These are phyloP conservation scores for Palythoa grandiflora DNA, from an alignment of 92 coral and sea anemone species.

Conservation along the genomic window DNA sequence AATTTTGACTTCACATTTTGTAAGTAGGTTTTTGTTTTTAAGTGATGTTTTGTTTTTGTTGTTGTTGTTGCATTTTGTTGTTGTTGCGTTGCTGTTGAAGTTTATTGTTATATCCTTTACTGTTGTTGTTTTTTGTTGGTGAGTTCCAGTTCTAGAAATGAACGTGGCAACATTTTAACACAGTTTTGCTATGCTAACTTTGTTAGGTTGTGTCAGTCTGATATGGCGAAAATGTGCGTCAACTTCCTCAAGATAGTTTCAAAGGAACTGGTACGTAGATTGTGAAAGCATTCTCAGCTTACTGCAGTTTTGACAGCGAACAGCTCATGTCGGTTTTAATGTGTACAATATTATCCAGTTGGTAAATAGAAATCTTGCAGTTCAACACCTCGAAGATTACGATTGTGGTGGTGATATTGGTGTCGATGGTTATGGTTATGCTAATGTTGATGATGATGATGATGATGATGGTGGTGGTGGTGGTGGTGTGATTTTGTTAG, in stretches of 20 bases:
- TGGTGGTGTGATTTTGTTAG: background rate
- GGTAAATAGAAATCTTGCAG: background rate
- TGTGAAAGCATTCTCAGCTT: background rate
- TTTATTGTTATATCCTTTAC: no score
- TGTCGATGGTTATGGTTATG: background rate
- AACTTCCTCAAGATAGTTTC: slow-evolving; percentile 91
- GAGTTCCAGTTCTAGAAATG: background rate
- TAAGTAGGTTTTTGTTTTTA: background rate
- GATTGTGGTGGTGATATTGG: background rate
- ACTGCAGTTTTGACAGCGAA: no score
- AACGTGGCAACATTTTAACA: background rate
- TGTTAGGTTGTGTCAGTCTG: slow-evolving; percentile 93
- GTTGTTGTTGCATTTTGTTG: background rate
- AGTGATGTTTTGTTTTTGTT: background rate
- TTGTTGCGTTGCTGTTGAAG: no score
- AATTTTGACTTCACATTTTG: background rate
- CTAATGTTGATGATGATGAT: background rate
- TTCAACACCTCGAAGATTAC: background rate
- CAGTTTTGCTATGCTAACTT: background rate
- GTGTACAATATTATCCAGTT: no score
- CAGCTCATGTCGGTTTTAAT: no score
- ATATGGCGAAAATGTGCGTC: slow-evolving; percentile 96
- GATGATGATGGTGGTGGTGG: background rate
- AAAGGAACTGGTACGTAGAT: slow-evolving; percentile 88
- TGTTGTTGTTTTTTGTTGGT: background rate